Conservation (phyloP, 2,888 invertebrate genomes). For the Coremacera marginata region DNA sequence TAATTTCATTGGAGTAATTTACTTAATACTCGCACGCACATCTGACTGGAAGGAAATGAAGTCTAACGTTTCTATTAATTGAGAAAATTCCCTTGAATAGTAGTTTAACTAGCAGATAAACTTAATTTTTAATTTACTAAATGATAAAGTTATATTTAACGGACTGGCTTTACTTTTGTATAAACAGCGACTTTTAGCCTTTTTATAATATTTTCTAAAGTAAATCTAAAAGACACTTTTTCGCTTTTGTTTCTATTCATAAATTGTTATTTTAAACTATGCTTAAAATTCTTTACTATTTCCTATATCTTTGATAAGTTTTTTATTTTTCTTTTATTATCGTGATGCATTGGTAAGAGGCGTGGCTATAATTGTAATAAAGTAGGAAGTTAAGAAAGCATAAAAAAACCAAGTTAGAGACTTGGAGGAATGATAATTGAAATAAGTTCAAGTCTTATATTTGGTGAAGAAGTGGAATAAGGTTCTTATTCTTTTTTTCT, state of each 20-base stretch:
- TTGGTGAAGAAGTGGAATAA: neutral
- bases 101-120: neutral
- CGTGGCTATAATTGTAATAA: constrained; percentile 37
- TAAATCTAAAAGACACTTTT: constrained; percentile 37
- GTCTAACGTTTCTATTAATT: neutral
- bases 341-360: constrained; percentile 44
- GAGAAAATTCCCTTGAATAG: neutral
- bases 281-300: neutral
- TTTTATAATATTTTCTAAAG: neutral
- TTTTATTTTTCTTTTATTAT: constrained; percentile 11
- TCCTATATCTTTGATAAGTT: constrained; percentile 12
- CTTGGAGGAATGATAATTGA: neutral
- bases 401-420: neutral
- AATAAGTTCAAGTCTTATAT: neutral
- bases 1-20: too few relatives aligned
- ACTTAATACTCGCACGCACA: too few relatives aligned
- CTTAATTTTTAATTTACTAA: neutral
- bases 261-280: neutral
- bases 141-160: neutral
- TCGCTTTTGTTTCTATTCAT: constrained; percentile 9
- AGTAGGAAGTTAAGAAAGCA: too few relatives aligned
- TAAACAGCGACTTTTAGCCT: neutral
- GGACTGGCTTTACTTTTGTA: too few relatives aligned
- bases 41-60: neutral
- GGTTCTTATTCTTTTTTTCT: neutral